These are phyloP conservation scores for Dione vanillae DNA, from an alignment of 2,888 invertebrate genomes.

Conservation along the genomic window DNA sequence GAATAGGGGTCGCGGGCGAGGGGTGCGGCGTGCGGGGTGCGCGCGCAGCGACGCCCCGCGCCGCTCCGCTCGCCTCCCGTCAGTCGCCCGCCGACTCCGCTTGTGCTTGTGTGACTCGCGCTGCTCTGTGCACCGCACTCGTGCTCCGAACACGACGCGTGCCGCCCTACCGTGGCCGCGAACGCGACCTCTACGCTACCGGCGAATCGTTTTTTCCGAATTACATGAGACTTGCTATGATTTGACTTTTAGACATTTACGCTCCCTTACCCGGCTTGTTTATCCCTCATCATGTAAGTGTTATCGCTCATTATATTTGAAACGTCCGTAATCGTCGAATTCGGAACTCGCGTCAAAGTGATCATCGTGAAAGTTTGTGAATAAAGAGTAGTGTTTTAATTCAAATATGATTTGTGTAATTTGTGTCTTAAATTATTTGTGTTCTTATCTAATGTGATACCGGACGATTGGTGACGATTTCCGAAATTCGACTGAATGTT, in stretches of 20 bases:
- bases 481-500: slow-evolving; percentile 80
- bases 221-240: slow-evolving; percentile 81
- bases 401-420: slow-evolving; percentile 28
- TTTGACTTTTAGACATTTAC: slow-evolving; percentile 79
- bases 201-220: slow-evolving; percentile 81
- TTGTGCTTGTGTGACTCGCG: slow-evolving; percentile 85
- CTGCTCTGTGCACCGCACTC: slow-evolving; percentile 83
- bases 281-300: slow-evolving; percentile 84
- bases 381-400: slow-evolving; percentile 64
- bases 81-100: slow-evolving; percentile 86
- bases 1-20: slow-evolving; percentile 62
- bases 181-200: slow-evolving; percentile 86
- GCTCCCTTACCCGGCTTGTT: slow-evolving; percentile 82
- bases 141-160: slow-evolving; percentile 83
- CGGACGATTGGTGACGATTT: slow-evolving; percentile 68
- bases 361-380: slow-evolving; percentile 79
- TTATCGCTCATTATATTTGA: slow-evolving; percentile 78
- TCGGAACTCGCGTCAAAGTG: slow-evolving; percentile 79
- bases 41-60: slow-evolving; percentile 79
- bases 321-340: slow-evolving; percentile 73
- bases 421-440: slow-evolving; percentile 34
- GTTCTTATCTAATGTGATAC: slow-evolving; percentile 55
- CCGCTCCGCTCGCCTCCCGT: slow-evolving; percentile 76
- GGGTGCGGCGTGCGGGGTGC: slow-evolving; percentile 67
- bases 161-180: slow-evolving; percentile 84